A percentile compares a stretch with the other conserved stretches of the same genome.
Evolutionary conservation across 1,140 invertebrate genomes (phyloP).

Genomic region (Pseudomyrmex concolor): DNA sequence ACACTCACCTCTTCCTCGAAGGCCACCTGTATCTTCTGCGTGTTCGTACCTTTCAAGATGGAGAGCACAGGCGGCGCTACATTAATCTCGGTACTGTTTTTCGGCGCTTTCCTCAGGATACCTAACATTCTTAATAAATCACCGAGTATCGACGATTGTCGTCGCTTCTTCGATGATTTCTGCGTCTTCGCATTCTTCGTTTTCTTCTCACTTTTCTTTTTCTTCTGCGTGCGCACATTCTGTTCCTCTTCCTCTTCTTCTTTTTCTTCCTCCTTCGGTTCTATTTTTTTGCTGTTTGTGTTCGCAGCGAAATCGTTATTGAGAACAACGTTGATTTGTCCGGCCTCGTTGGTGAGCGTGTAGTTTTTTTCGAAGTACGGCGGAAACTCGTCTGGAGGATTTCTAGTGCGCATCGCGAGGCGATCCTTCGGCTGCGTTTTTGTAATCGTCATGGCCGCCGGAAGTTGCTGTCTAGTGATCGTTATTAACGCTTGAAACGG

Average conservation of each 20-base stretch:
- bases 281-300: not conserved
- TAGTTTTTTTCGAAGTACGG: slow-evolving; percentile 75
- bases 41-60: slow-evolving; percentile 27
- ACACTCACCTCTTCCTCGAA: slow-evolving; percentile 37
- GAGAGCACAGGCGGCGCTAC: slow-evolving; percentile 19
- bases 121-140: slow-evolving; percentile 67
- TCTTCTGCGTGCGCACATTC: not conserved
- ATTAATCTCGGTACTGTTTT: slow-evolving; percentile 37
- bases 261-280: not conserved
- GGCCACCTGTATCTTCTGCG: slow-evolving; percentile 54
- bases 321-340: slow-evolving; percentile 57
- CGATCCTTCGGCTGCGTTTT: slow-evolving; percentile 51
- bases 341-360: slow-evolving; percentile 43
- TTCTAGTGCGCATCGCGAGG: slow-evolving; percentile 52
- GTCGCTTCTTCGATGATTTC: not conserved
- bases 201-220: slow-evolving; percentile 25
- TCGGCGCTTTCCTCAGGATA: slow-evolving; percentile 50
- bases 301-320: slow-evolving; percentile 30
- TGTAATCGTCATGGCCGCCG: slow-evolving; percentile 25
- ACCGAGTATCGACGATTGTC: slow-evolving; percentile 14
- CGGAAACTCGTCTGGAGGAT: slow-evolving; percentile 76
- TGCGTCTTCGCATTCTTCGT: slow-evolving; percentile 47
- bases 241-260: slow-evolving; percentile 24
- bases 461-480: slow-evolving; percentile 71
- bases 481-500: slow-evolving; percentile 82